Evolutionary conservation across 2,888 invertebrate genomes (phyloP).

Genomic region (Noctua fimbriata): DNA sequence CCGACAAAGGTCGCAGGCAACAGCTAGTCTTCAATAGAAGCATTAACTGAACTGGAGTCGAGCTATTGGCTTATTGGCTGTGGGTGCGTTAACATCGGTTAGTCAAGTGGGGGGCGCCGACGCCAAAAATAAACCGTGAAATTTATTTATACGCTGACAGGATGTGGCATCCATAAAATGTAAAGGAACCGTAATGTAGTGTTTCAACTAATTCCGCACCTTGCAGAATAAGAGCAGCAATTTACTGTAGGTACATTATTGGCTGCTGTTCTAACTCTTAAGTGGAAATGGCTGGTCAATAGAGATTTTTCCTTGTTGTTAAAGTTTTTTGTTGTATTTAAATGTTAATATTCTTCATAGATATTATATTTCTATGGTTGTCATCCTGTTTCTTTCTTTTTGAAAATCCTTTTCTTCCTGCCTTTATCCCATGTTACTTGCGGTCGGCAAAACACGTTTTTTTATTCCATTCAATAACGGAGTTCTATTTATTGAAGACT

Average conservation of each 20-base stretch:
- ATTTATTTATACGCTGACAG: conserved; percentile 56
- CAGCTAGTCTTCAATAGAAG: conserved; percentile 4
- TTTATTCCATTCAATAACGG: too few relatives aligned
- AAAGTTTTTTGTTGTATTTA: not conserved
- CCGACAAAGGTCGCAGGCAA: not conserved
- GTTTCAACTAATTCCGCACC: conserved; percentile 1
- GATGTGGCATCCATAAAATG: conserved; percentile 51
- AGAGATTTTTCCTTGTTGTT: not conserved
- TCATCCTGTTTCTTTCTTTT: not conserved
- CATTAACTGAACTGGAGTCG: not conserved
- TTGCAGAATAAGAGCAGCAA: not conserved
- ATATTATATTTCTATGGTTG: not conserved
- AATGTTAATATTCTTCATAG: not conserved
- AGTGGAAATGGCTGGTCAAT: not conserved
- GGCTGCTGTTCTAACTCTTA: not conserved
- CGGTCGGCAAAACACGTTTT: too few relatives aligned
- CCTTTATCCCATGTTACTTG: too few relatives aligned
- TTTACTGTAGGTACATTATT: not conserved
- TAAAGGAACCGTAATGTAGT: conserved; percentile 30
- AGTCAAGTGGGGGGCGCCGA: conserved; percentile 53
- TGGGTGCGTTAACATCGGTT: conserved; percentile 20
- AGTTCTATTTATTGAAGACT: too few relatives aligned
- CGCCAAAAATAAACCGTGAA: conserved; percentile 60
- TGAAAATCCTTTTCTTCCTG: too few relatives aligned
- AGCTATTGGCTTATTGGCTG: conserved; percentile 24